These are phyloP conservation scores for Lycaon pictus DNA, from an alignment of 2,113 vertebrate genomes.

Conservation along the genomic window DNA sequence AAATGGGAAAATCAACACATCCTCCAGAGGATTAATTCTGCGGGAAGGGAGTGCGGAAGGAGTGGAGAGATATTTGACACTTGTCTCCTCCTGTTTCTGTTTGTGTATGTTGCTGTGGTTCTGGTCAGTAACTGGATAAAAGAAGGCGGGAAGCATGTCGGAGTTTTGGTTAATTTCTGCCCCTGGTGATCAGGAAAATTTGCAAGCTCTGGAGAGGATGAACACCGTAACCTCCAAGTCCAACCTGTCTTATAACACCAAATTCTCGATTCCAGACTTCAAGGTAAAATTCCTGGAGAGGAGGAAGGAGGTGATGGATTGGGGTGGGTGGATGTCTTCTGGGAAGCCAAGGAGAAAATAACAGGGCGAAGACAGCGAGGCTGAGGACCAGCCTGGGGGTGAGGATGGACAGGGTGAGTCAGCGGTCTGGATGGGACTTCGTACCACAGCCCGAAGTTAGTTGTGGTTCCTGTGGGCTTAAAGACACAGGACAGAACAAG, in stretches of 20 bases:
- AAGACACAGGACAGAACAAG: background rate
- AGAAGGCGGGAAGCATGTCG: conserved; percentile 86
- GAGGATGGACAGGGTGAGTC: accelerated
- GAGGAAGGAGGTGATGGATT: background rate
- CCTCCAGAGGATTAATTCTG: conserved; percentile 9
- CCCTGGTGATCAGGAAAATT: conserved; percentile 94
- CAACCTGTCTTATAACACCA: conserved; percentile 92
- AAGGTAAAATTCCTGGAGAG: conserved; percentile 89
- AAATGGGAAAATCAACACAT: background rate
- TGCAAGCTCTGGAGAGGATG: conserved; percentile 93
- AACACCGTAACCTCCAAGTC: conserved; percentile 92
- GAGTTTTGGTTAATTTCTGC: conserved; percentile 97
- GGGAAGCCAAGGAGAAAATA: background rate
- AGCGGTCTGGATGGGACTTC: background rate
- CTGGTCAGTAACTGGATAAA: conserved; percentile 60
- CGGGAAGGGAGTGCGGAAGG: background rate
- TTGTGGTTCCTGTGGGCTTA: background rate
- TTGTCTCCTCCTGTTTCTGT: conserved; percentile 66
- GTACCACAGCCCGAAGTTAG: background rate
- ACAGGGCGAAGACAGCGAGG: background rate
- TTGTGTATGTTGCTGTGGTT: conserved; percentile 15
- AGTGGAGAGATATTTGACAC: background rate
- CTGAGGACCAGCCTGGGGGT: background rate
- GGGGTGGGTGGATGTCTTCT: background rate
- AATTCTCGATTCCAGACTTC: conserved; percentile 95